phyloP scores from a whole-genome alignment of 2,888 invertebrate species.

The Branchellion lobata region DNA sequence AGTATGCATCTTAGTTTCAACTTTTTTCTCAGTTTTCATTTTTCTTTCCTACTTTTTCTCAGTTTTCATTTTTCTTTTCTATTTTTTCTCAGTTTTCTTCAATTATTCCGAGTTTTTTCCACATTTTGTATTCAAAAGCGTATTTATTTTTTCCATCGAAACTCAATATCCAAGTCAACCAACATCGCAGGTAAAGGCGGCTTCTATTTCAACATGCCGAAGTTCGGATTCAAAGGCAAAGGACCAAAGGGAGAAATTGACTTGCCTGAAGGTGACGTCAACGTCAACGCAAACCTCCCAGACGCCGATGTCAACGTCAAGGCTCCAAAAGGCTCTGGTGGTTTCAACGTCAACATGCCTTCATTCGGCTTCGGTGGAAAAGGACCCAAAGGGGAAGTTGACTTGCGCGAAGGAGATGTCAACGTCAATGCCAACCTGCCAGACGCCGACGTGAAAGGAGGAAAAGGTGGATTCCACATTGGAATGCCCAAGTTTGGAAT shows the following conservation, averaged over 20 bases:
- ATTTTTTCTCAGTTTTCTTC: no score
- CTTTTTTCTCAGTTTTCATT: no score
- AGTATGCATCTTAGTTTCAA: no score
- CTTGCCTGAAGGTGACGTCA: constrained; percentile 20
- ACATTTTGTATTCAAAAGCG: no score
- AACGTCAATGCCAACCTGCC: not conserved
- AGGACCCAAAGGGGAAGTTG: constrained; percentile 21
- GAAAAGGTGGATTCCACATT: constrained; percentile 17
- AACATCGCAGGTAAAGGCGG: constrained; percentile 43
- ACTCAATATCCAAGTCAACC: no score
- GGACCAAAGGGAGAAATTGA: constrained; percentile 41
- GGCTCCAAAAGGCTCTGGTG: constrained; percentile 35
- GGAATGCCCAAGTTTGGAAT: constrained; percentile 25
- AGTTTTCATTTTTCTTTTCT: no score
- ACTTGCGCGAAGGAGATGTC: constrained; percentile 8
- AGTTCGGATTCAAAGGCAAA: constrained; percentile 42
- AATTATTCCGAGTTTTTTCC: no score
- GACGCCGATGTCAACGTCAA: constrained; percentile 42
- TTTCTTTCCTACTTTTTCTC: no score
- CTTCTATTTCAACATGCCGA: constrained; percentile 35
- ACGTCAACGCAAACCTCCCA: constrained; percentile 33
- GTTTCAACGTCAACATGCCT: constrained; percentile 35
- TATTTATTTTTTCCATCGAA: no score
- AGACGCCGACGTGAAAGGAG: constrained; percentile 23
- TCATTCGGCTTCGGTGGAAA: constrained; percentile 30